phyloP scores from a whole-genome alignment of 2,888 invertebrate species.

The Gnatocerus cornutus region DNA sequence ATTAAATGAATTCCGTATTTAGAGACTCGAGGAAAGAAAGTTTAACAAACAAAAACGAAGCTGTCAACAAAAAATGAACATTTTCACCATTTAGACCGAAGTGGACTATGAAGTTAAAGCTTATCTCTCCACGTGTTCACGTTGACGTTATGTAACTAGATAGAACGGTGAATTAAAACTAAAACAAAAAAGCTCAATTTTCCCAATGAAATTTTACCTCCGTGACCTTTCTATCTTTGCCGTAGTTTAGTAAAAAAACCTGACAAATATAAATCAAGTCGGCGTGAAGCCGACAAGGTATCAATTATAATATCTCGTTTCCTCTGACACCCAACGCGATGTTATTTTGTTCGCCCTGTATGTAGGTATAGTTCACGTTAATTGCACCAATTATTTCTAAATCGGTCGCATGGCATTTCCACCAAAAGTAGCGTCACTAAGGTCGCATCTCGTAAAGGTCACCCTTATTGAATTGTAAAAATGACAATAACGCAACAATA shows the following conservation, averaged over 20 bases:
- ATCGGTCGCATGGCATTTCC: conserved; percentile 23
- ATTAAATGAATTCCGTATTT: too few species aligned
- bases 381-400: not conserved
- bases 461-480: conserved; percentile 32
- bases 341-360: not conserved
- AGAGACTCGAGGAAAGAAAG: too few species aligned
- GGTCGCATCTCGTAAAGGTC: conserved; percentile 33
- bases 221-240: not conserved
- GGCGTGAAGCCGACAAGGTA: conserved; percentile 2
- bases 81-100: too few species aligned
- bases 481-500: conserved; percentile 37
- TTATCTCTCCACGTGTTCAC: too few species aligned
- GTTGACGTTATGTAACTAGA: too few species aligned
- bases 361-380: too few species aligned
- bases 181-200: not conserved
- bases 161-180: not conserved
- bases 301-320: not conserved
- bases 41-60: too few species aligned
- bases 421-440: conserved; percentile 22
- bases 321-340: conserved; percentile 1
- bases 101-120: too few species aligned
- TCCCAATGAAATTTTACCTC: not conserved
- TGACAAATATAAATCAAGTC: conserved; percentile 4
- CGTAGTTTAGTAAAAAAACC: not conserved
- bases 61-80: too few species aligned